A percentile compares a stretch with the other conserved stretches of the same genome.
Conservation (phyloP, 2,888 invertebrate genomes). For the Criorhina ranunculi region DNA sequence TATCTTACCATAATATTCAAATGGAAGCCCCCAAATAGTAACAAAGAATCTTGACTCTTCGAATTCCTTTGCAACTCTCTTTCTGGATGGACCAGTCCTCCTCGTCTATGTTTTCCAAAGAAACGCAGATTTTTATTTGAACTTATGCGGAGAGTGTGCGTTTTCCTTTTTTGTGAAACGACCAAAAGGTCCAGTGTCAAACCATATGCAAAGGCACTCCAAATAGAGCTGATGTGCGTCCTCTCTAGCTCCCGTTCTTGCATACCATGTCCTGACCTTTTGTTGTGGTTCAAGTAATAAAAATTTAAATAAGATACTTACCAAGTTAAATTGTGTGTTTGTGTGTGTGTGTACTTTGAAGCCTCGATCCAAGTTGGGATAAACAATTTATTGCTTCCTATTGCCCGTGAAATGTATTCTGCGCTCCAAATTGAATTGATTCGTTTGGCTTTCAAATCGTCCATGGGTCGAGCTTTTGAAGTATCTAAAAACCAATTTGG, state of each 20-base stretch:
- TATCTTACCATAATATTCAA: slow-evolving; percentile 68
- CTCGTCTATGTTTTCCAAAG: slow-evolving; percentile 23
- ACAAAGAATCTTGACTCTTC: slow-evolving; percentile 19
- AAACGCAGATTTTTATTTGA: slow-evolving; percentile 65
- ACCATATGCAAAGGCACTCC: slow-evolving; percentile 62
- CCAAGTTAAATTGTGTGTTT: slow-evolving; percentile 27
- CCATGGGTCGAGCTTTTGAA: slow-evolving; percentile 6
- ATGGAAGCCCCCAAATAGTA: slow-evolving; percentile 41
- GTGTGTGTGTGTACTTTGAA: too few relatives aligned
- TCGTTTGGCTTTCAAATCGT: slow-evolving; percentile 23
- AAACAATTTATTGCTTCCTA: slow-evolving; percentile 64
- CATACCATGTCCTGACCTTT: slow-evolving; percentile 63
- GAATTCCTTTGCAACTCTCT: slow-evolving; percentile 18
- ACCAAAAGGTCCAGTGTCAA: slow-evolving; percentile 70
- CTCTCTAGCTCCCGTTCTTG: slow-evolving; percentile 32
- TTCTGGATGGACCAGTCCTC: too few relatives aligned
- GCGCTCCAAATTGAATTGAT: slow-evolving; percentile 65
- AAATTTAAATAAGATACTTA: slow-evolving; percentile 73
- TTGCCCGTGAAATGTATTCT: slow-evolving; percentile 50
- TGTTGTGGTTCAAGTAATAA: slow-evolving; percentile 67
- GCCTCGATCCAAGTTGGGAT: slow-evolving; percentile 37
- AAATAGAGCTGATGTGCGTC: slow-evolving; percentile 60
- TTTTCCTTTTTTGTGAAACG: slow-evolving; percentile 16
- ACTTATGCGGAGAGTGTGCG: slow-evolving; percentile 42
- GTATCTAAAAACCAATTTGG: slow-evolving; percentile 31